phyloP scores from a whole-genome alignment of 2,888 invertebrate genomes.

The Melinopterus prodromus region DNA sequence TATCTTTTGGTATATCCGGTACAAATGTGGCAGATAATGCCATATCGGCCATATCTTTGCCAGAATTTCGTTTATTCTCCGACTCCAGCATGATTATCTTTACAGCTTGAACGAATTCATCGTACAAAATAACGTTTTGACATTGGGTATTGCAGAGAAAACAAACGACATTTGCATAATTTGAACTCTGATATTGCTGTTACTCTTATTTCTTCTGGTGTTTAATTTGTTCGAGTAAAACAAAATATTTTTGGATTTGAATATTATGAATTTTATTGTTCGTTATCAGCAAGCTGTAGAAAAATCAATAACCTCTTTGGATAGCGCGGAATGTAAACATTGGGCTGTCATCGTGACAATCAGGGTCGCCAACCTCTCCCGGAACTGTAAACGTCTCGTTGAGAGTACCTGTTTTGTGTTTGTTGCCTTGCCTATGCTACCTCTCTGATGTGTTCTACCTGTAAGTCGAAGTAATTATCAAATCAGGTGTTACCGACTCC shows the following conservation, averaged over 20 bases:
- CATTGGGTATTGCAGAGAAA: neutral
- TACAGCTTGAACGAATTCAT: neutral
- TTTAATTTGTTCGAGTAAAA: too few species aligned
- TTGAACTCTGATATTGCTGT: neutral
- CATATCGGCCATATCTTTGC: slow-evolving; percentile 36
- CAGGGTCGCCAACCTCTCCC: slow-evolving; percentile 11
- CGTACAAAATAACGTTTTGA: neutral
- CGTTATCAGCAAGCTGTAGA: neutral
- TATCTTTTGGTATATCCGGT: slow-evolving; percentile 57
- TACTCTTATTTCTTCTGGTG: too few species aligned
- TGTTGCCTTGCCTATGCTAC: neutral
- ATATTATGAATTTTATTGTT: neutral
- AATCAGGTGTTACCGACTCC: neutral
- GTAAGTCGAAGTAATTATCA: neutral
- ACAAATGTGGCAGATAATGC: slow-evolving; percentile 39
- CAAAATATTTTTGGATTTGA: too few species aligned
- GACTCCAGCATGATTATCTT: slow-evolving; percentile 24
- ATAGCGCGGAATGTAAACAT: neutral
- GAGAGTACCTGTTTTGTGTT: slow-evolving; percentile 8
- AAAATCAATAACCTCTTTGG: slow-evolving; percentile 16
- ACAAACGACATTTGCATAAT: neutral
- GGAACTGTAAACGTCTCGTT: slow-evolving; percentile 15
- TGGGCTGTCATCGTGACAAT: slow-evolving; percentile 16
- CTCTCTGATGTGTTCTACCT: neutral
- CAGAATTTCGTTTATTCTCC: slow-evolving; percentile 19